phyloP scores from a whole-genome alignment of 30 jellyfish, hydroid and myxozoan species.

The Rhopilema esculentum region DNA sequence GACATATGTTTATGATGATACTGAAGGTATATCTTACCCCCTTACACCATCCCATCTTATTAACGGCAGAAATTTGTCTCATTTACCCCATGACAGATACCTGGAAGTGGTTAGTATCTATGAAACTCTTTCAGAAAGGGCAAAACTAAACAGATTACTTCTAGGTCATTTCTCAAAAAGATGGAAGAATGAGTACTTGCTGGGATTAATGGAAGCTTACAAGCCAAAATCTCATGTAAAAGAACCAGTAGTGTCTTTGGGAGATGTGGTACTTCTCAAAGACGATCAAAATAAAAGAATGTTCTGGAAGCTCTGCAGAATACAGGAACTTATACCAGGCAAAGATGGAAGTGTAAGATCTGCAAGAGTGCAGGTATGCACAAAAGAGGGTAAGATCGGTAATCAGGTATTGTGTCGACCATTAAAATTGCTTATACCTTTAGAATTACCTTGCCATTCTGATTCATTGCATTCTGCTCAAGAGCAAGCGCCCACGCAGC shows the following conservation, averaged over 20 bases:
- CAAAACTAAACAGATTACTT: constrained; percentile 36
- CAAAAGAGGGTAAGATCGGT: constrained; percentile 61
- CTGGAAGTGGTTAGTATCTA: constrained; percentile 56
- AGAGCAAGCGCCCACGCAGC: constrained; percentile 3
- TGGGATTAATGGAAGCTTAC: constrained; percentile 65
- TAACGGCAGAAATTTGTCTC: constrained; percentile 67
- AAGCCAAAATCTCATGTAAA: constrained; percentile 48
- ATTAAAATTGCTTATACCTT: constrained; percentile 51
- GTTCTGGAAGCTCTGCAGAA: constrained; percentile 65
- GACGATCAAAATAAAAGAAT: constrained; percentile 56
- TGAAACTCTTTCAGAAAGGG: constrained; percentile 59
- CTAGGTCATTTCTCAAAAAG: constrained; percentile 63
- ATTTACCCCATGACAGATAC: constrained; percentile 56
- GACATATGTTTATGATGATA: constrained; percentile 27
- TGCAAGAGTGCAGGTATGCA: constrained; percentile 41
- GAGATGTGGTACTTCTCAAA: constrained; percentile 72
- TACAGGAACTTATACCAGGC: constrained; percentile 59
- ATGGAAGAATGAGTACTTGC: constrained; percentile 56
- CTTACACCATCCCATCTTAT: constrained; percentile 65
- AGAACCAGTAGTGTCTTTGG: constrained; percentile 65
- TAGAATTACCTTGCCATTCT: constrained; percentile 30
- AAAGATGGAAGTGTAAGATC: constrained; percentile 62
- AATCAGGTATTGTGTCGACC: constrained; percentile 65
- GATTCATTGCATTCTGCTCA: not conserved
- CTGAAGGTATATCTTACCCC: constrained; percentile 65